Evolutionary conservation across 1,140 invertebrate species (phyloP).

Genomic region (Pseudobourletiella spinata): DNA sequence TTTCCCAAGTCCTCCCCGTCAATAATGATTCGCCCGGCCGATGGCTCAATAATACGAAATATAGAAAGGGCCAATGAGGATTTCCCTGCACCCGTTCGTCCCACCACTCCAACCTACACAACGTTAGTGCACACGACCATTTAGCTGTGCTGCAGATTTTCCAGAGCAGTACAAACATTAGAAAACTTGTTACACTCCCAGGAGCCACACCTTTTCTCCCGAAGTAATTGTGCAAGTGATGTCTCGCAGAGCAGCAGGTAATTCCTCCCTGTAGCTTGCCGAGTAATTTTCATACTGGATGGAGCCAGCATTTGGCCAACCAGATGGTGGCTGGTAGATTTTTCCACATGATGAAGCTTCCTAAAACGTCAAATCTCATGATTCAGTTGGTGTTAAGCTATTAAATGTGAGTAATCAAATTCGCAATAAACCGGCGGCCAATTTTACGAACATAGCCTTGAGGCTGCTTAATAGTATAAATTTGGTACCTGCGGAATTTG

Average conservation of each 20-base stretch:
- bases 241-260: constrained; percentile 48
- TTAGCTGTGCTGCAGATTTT: too few relatives aligned
- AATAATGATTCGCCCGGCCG: constrained; percentile 47
- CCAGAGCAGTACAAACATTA: too few relatives aligned
- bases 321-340: constrained; percentile 18
- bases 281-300: constrained; percentile 47
- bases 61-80: constrained; percentile 47
- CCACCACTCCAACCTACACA: constrained; percentile 40
- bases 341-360: constrained; percentile 35
- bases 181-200: too few relatives aligned
- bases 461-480: too few relatives aligned
- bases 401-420: too few relatives aligned
- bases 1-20: constrained; percentile 49
- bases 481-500: constrained; percentile 63
- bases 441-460: too few relatives aligned
- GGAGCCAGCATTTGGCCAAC: constrained; percentile 41
- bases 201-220: too few relatives aligned
- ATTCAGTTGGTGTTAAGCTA: too few relatives aligned
- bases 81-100: constrained; percentile 42
- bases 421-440: too few relatives aligned
- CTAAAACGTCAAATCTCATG: constrained; percentile 21
- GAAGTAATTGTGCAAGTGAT: constrained; percentile 44
- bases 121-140: too few relatives aligned
- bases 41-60: constrained; percentile 47
- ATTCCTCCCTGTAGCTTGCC: constrained; percentile 45